Base-by-base conservation (phyloP, 2,113 vertebrate species). In the Papio anubis region DNA sequence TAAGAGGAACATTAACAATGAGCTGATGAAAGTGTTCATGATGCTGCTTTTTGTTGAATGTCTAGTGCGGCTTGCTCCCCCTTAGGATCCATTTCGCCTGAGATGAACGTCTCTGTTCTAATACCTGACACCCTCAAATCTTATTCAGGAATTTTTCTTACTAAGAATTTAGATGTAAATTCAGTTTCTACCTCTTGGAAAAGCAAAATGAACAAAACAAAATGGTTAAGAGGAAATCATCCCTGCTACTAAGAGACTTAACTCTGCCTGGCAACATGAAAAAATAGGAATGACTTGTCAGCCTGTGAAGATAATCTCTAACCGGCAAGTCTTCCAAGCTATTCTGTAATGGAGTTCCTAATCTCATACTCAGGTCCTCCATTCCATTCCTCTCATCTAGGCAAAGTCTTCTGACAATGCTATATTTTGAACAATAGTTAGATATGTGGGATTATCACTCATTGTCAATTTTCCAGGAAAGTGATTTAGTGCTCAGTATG, bases 141-240 rank as follows among this genome's bases (percentile, higher is more conserved):
- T 90, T 75, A 94, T 6, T 86, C 30, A 78, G 72, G 61, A 66
- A 16, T 84, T 96, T 83, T 79, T 57, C 83, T 88, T 80, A 93
- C 72, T 52, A 91, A 91, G 38, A 93, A 86, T 68, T 57, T 52
- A 84, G 25, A 59, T 73, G 3, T 84, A 79, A 96, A 94, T 95
- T 83, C 45, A 79, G 50, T 83, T 95, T 88, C 55, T 91, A 93
- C 52, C 55, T 90, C 70, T 82, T 79, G 23, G 72, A 93, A 78
- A 94, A 93, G 75, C 25, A 72, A 92, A 94, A 92, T 90, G 72
- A 97, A 95, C 14, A 86, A 94, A 95, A 89, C 30, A 59, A 89
- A 90, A 85, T 9, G 45, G 27, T 93, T 83, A 94, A 87, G 68
- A 90, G 72, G n/a, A 30, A 88, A 86, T 84, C 68, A 81, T 64